Evolutionary conservation across 2,113 vertebrate genomes (phyloP).

Genomic region (Panthera uncia): DNA sequence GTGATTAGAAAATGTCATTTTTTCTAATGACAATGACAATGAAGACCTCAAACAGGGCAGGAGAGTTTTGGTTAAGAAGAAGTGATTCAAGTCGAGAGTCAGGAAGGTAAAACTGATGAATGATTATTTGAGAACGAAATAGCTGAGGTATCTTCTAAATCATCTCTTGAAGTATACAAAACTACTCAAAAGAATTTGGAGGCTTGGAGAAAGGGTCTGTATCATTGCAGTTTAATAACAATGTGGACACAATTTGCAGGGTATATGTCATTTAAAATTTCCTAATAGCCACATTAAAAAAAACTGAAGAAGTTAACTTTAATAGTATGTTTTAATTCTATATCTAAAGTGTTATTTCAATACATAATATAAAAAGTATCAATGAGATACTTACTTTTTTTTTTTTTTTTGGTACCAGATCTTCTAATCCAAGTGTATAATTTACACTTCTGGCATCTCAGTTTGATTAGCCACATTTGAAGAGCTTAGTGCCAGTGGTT

Average conservation of each 20-base stretch:
- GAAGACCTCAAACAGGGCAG: not conserved
- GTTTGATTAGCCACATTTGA: not conserved
- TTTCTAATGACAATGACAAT: not conserved
- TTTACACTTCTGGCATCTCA: not conserved
- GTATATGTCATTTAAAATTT: not conserved
- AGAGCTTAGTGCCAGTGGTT: not conserved
- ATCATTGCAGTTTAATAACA: not conserved
- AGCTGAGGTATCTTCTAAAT: not conserved
- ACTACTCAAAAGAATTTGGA: not conserved
- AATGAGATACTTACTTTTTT: not conserved
- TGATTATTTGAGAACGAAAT: not conserved
- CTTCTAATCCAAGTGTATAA: not conserved
- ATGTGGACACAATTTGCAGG: not conserved
- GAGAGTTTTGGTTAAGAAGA: slow-evolving; percentile 17
- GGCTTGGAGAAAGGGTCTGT: not conserved
- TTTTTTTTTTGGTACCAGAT: not conserved
- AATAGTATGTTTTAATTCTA: not conserved
- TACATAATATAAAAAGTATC: not conserved
- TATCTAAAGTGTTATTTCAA: not conserved
- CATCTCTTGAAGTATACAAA: not conserved
- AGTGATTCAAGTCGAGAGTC: not conserved
- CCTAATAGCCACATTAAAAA: not conserved
- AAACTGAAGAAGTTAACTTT: not conserved
- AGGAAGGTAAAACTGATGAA: not conserved
- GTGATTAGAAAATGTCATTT: not conserved